Evolutionary conservation across 2,888 invertebrate genomes (phyloP).

Genomic region (Hymenopus coronatus): DNA sequence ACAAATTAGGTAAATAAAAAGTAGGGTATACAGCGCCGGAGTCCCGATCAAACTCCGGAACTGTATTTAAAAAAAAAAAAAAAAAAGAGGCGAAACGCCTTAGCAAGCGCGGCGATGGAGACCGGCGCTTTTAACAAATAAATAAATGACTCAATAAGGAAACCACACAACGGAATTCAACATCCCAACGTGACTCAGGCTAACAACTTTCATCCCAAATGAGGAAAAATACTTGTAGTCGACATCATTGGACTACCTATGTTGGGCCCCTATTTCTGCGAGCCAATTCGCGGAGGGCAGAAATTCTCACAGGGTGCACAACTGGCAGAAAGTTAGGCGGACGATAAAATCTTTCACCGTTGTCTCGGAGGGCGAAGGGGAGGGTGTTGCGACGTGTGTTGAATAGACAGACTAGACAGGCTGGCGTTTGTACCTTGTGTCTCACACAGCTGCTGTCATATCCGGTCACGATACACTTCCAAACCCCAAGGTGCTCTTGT

Average conservation of each 20-base stretch:
- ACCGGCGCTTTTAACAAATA: no score
- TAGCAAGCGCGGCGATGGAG: no score
- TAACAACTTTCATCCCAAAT: no score
- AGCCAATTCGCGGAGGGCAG: background rate
- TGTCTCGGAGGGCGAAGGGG: background rate
- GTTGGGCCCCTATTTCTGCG: background rate
- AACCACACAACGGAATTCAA: no score
- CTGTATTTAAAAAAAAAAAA: no score
- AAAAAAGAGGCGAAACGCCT: no score
- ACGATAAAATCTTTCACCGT: background rate
- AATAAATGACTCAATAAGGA: no score
- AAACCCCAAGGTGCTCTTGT: background rate
- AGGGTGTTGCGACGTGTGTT: background rate
- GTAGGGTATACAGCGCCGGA: no score
- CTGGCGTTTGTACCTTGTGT: background rate
- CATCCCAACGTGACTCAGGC: no score
- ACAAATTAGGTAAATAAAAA: no score
- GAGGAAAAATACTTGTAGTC: no score
- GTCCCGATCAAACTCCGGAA: no score
- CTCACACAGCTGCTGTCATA: background rate
- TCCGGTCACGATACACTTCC: background rate
- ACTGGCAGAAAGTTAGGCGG: background rate
- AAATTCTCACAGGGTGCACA: background rate
- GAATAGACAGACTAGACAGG: background rate
- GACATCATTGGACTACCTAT: background rate